Conservation (phyloP, 2,888 invertebrate genomes). For the Andrena bicolor region DNA sequence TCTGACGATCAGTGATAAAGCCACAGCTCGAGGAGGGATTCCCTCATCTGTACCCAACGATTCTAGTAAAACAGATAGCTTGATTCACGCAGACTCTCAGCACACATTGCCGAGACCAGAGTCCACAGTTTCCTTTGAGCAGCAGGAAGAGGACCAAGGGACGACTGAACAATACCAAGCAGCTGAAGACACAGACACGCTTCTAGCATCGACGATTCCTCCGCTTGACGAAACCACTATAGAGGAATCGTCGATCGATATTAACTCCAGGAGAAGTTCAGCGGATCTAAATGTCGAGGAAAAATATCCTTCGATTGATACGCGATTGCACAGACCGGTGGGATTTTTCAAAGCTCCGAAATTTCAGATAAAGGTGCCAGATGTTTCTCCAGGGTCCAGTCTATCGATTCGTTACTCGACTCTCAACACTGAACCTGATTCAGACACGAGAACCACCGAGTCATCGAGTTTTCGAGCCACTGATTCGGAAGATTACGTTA, state of each 20-base stretch:
- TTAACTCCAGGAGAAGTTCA: not conserved
- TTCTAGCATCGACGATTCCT: slow-evolving; percentile 18
- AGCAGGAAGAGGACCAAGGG: not conserved
- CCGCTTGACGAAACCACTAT: slow-evolving; percentile 31
- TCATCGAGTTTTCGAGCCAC: slow-evolving; percentile 19
- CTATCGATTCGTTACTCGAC: slow-evolving; percentile 36
- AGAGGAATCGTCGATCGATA: slow-evolving; percentile 20
- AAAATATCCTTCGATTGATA: not conserved
- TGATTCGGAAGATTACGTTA: slow-evolving; percentile 3
- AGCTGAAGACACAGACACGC: slow-evolving; percentile 1
- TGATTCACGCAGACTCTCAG: not conserved
- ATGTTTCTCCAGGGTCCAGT: slow-evolving; percentile 41
- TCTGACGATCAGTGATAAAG: not conserved
- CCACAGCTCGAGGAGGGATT: not conserved
- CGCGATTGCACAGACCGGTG: slow-evolving; percentile 24
- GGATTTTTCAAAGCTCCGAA: slow-evolving; percentile 67
- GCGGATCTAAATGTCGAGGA: no score
- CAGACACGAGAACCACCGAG: slow-evolving; percentile 26
- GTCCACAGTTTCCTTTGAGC: not conserved
- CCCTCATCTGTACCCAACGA: not conserved
- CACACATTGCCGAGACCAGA: not conserved
- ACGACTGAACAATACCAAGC: slow-evolving; percentile 45
- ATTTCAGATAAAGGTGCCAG: slow-evolving; percentile 73
- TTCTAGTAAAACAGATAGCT: not conserved
- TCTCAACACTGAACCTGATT: not conserved